phyloP scores from a whole-genome alignment of 1,140 invertebrate genomes.

The Phymastichus coffea region DNA sequence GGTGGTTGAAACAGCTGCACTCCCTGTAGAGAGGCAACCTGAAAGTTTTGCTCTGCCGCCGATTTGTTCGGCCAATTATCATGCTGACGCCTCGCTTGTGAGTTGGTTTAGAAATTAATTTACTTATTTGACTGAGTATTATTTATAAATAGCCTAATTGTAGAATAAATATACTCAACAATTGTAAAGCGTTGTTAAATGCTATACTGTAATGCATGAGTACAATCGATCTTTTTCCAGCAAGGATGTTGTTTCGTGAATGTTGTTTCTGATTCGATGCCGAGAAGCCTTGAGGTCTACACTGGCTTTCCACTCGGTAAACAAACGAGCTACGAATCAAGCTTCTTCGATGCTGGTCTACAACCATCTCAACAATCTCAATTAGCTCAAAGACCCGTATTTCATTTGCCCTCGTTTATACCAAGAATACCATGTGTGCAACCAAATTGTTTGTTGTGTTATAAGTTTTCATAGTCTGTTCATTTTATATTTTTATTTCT shows the following conservation, averaged over 20 bases:
- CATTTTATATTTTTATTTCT: too few relatives aligned
- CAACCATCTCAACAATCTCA: conserved; percentile 36
- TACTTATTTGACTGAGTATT: too few relatives aligned
- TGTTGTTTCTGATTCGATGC: conserved; percentile 39
- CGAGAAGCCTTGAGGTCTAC: conserved; percentile 25
- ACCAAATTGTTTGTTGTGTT: conserved; percentile 49
- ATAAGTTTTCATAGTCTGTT: conserved; percentile 46
- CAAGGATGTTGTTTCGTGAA: conserved; percentile 44
- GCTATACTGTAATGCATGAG: too few relatives aligned
- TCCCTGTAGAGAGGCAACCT: not conserved
- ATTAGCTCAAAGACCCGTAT: conserved; percentile 35
- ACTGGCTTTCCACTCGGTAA: not conserved
- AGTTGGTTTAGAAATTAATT: too few relatives aligned
- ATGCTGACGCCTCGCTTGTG: conserved; percentile 35
- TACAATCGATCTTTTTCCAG: too few relatives aligned
- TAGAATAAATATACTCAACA: too few relatives aligned
- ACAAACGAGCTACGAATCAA: conserved; percentile 1
- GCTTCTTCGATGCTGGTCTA: conserved; percentile 33
- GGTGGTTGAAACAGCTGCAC: too few relatives aligned
- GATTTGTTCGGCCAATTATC: conserved; percentile 38
- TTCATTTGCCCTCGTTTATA: conserved; percentile 48
- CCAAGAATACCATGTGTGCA: conserved; percentile 48
- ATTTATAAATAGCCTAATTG: too few relatives aligned
- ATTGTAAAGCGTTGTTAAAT: too few relatives aligned
- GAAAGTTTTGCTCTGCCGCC: conserved; percentile 35